These are phyloP conservation scores for Scartelaos histophorus DNA, from an alignment of 2,113 vertebrate species.

Conservation along the genomic window DNA sequence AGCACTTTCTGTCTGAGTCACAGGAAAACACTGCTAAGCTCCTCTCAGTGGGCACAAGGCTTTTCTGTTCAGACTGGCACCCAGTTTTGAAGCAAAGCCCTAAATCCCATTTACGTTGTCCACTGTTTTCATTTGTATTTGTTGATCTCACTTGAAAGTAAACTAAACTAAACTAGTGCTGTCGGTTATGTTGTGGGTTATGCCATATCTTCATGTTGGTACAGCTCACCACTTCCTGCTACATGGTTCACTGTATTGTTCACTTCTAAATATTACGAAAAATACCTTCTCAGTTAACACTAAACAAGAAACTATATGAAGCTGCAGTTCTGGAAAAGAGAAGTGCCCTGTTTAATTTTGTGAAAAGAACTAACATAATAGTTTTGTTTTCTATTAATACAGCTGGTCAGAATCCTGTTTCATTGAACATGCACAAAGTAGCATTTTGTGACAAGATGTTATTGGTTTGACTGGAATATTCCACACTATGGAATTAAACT, in stretches of 20 bases:
- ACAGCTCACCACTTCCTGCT: not conserved
- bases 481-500: too few relatives aligned
- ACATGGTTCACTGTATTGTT: not conserved
- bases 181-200: not conserved
- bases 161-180: too few relatives aligned
- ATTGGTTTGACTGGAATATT: too few relatives aligned
- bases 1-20: conserved; percentile 65
- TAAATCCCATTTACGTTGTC: not conserved
- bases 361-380: not conserved
- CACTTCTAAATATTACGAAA: not conserved
- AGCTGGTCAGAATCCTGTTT: too few relatives aligned
- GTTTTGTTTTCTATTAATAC: too few relatives aligned
- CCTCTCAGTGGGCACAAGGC: conserved; percentile 17
- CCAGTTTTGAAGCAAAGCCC: not conserved
- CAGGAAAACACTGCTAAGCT: conserved; percentile 56
- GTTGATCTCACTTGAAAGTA: not conserved
- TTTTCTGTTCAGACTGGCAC: conserved; percentile 13
- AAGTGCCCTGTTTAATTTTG: not conserved
- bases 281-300: not conserved
- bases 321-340: not conserved
- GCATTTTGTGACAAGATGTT: too few relatives aligned
- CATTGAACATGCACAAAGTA: too few relatives aligned
- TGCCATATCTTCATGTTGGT: not conserved
- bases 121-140: not conserved
- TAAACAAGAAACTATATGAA: not conserved